A percentile compares a stretch with the other conserved stretches of the same genome.
phyloP scores from a whole-genome alignment of 2,113 vertebrate species.

The Ophthalmotilapia sp. region DNA sequence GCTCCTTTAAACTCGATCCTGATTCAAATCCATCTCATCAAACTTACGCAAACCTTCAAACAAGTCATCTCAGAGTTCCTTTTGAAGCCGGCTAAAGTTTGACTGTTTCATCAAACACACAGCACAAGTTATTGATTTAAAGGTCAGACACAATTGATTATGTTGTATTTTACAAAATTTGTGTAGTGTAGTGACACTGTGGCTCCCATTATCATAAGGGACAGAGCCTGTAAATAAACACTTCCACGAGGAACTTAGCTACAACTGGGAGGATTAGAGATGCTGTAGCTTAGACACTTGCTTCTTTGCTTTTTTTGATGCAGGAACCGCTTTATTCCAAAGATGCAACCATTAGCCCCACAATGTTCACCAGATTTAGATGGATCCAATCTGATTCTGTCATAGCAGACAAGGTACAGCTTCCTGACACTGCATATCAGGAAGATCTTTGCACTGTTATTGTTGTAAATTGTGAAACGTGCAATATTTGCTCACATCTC shows the following conservation, averaged over 20 bases:
- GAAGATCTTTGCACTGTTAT: background rate
- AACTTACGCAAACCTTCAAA: background rate
- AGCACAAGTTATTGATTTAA: background rate
- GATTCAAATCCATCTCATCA: conserved; percentile 1
- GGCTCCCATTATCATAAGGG: background rate
- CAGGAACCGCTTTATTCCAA: background rate
- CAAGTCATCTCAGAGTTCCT: background rate
- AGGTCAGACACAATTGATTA: background rate
- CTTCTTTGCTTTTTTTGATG: background rate
- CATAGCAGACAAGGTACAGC: background rate
- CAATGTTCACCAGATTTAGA: background rate
- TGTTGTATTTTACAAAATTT: background rate
- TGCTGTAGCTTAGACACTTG: background rate
- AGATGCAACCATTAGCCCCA: background rate
- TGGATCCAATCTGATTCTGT: background rate
- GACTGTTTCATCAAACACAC: background rate
- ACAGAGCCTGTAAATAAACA: background rate
- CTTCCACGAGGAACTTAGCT: background rate
- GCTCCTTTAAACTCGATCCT: conserved; percentile 50
- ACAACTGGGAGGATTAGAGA: background rate
- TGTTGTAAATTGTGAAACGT: background rate
- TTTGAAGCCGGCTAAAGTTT: background rate
- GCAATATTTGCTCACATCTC: background rate
- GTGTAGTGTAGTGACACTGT: background rate
- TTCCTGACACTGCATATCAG: background rate